Conservation (phyloP, 2,113 vertebrate species). For the Tetraodon nigroviridis region DNA sequence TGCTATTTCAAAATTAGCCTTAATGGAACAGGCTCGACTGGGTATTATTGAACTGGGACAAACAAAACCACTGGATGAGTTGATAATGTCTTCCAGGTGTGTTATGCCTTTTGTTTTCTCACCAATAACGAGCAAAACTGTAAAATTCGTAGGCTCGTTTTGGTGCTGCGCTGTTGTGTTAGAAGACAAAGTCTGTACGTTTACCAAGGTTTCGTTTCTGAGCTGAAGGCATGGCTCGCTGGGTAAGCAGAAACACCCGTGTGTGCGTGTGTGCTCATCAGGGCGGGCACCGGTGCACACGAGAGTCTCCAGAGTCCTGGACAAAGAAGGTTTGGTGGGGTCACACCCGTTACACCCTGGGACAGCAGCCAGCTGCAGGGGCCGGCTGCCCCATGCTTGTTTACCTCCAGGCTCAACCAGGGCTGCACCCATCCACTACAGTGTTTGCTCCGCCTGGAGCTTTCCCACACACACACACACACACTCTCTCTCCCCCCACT, state of each 20-base stretch:
- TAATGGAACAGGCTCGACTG: too few species aligned
- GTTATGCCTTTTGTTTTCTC: too few species aligned
- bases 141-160: too few species aligned
- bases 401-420: slow-evolving; percentile 15
- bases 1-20: too few species aligned
- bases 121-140: too few species aligned
- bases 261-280: slow-evolving; percentile 47
- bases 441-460: slow-evolving; percentile 51
- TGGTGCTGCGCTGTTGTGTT: too few species aligned
- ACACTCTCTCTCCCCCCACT: too few species aligned
- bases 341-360: slow-evolving; percentile 61
- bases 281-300: slow-evolving; percentile 8
- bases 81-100: too few species aligned
- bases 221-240: slow-evolving; percentile 20
- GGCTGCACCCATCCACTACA: slow-evolving; percentile 34
- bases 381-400: slow-evolving; percentile 46
- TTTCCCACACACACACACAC: too few species aligned
- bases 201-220: slow-evolving; percentile 10
- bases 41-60: too few species aligned
- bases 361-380: slow-evolving; percentile 57
- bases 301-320: not conserved
- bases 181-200: too few species aligned
- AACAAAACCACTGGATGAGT: too few species aligned
- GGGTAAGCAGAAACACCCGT: slow-evolving; percentile 48
- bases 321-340: slow-evolving; percentile 36